A percentile compares a stretch with the other conserved stretches of the same genome.
Conservation (phyloP, 2,113 vertebrate species). For the Misgurnus mizolepis region DNA sequence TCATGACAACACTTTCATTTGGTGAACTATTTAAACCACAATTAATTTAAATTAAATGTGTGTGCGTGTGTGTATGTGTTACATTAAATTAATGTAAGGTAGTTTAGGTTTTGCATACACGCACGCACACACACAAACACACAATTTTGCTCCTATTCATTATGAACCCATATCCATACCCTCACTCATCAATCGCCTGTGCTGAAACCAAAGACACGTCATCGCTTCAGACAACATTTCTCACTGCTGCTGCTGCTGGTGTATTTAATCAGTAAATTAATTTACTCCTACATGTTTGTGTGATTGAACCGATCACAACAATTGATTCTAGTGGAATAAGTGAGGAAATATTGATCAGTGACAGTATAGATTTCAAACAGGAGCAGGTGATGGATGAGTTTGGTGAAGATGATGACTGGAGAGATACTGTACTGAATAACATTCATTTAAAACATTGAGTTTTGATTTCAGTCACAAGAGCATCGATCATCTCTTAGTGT, state of each 20-base stretch:
- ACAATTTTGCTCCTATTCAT: neutral
- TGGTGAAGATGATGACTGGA: slow-evolving; percentile 61
- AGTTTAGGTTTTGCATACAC: neutral
- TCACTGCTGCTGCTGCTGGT: slow-evolving; percentile 62
- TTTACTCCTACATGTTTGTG: slow-evolving; percentile 60
- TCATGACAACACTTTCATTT: no score
- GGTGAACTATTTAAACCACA: no score
- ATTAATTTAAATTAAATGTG: no score
- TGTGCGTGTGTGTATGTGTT: no score
- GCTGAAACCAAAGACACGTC: slow-evolving; percentile 62
- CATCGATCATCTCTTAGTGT: no score
- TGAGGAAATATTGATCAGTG: slow-evolving; percentile 66
- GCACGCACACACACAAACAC: slow-evolving; percentile 30
- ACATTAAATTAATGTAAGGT: no score
- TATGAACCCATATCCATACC: slow-evolving; percentile 23
- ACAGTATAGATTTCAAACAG: slow-evolving; percentile 65
- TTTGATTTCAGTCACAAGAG: neutral
- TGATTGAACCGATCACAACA: slow-evolving; percentile 57
- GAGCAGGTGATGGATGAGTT: slow-evolving; percentile 62
- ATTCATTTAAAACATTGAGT: neutral
- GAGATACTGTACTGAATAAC: no score
- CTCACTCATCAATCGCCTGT: slow-evolving; percentile 59
- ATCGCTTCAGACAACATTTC: slow-evolving; percentile 54
- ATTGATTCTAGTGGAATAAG: slow-evolving; percentile 66
- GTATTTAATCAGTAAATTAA: slow-evolving; percentile 69